phyloP scores from a whole-genome alignment of 2,888 invertebrate genomes.

The Andrena bicolor region DNA sequence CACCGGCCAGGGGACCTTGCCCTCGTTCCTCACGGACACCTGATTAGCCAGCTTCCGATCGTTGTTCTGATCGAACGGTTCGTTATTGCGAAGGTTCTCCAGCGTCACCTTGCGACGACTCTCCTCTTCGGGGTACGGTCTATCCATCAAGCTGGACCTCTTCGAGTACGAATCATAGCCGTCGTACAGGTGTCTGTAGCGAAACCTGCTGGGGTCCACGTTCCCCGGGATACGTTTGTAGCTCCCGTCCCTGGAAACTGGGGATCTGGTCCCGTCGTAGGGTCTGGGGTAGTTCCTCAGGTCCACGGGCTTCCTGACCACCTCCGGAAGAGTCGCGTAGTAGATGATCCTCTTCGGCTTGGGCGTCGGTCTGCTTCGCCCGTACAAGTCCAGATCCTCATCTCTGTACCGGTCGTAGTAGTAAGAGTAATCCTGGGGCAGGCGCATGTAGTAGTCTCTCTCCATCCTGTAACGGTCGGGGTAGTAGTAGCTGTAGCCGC shows the following conservation, averaged over 20 bases:
- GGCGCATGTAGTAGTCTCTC: conserved; percentile 78
- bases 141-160: conserved; percentile 70
- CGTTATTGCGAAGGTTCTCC: conserved; percentile 60
- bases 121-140: conserved; percentile 68
- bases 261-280: conserved; percentile 72
- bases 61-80: conserved; percentile 59
- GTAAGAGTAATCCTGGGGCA: conserved; percentile 67
- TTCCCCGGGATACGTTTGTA: conserved; percentile 74
- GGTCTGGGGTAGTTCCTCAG: conserved; percentile 77
- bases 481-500: conserved; percentile 73
- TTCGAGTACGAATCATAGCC: conserved; percentile 78
- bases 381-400: conserved; percentile 77
- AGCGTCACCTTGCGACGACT: conserved; percentile 53
- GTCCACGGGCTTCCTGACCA: conserved; percentile 83
- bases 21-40: conserved; percentile 64
- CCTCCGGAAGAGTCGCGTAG: conserved; percentile 84
- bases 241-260: conserved; percentile 61
- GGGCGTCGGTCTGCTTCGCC: conserved; percentile 74
- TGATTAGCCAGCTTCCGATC: conserved; percentile 69
- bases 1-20: conserved; percentile 80
- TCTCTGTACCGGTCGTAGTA: conserved; percentile 80
- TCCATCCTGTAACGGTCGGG: conserved; percentile 80
- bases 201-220: conserved; percentile 76
- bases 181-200: conserved; percentile 75
- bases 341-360: conserved; percentile 84